Conservation (phyloP, 1,140 invertebrate genomes). For the Heterodera schachtii region DNA sequence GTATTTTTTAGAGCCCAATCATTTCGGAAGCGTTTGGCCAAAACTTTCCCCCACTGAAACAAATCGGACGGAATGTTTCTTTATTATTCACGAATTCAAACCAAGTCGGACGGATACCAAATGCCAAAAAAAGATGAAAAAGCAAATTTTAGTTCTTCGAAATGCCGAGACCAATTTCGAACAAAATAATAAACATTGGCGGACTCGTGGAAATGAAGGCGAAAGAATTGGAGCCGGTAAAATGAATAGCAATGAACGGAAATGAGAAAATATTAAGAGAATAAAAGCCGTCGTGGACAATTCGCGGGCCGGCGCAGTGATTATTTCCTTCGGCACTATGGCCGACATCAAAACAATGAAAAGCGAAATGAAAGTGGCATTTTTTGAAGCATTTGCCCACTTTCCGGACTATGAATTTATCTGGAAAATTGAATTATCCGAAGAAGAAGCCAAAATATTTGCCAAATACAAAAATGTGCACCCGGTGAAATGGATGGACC, state of each 20-base stretch:
- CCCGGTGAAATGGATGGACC: slow-evolving; percentile 6
- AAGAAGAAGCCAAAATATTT: neutral
- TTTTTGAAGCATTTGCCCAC: slow-evolving; percentile 17
- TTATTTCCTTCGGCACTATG: slow-evolving; percentile 21
- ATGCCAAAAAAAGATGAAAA: neutral
- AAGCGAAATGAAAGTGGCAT: neutral
- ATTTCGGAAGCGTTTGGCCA: slow-evolving; percentile 1
- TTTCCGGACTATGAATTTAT: slow-evolving; percentile 20
- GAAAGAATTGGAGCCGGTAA: slow-evolving; percentile 6
- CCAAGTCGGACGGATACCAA: neutral
- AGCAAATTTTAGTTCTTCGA: neutral
- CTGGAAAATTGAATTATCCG: slow-evolving; percentile 14
- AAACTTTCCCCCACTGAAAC: slow-evolving; percentile 1
- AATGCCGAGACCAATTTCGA: slow-evolving; percentile 20
- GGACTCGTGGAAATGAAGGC: slow-evolving; percentile 3
- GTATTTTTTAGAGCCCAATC: slow-evolving; percentile 8
- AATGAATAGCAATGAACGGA: neutral
- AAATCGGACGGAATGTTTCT: slow-evolving; percentile 12
- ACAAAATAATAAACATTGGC: slow-evolving; percentile 22
- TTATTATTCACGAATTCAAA: slow-evolving; percentile 22
- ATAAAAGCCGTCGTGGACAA: slow-evolving; percentile 6
- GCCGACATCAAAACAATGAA: neutral
- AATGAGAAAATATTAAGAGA: neutral
- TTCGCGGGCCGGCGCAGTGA: neutral
- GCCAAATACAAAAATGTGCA: slow-evolving; percentile 4